Evolutionary conservation across 1,140 invertebrate genomes (phyloP), one percentile per base, ranked within the genome.

Genomic region (Pseudomyrmex flavicornis): DNA sequence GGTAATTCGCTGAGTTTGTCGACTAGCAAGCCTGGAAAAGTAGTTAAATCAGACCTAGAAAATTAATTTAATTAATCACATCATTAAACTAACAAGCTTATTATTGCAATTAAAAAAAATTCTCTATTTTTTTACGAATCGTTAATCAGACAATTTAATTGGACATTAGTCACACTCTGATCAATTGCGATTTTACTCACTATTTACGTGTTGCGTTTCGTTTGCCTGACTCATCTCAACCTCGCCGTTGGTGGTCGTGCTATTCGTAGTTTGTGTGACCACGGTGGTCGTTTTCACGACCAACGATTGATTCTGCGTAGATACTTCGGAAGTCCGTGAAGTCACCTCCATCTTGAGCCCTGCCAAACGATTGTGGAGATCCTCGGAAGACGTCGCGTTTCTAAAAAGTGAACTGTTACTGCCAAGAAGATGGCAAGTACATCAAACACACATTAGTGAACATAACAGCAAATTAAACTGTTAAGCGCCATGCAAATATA

Each of bases 401-500:
- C 93, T 94, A 84, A 94, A 94, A 90, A 94, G 91, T 59, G 94
- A 94, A 93, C 93, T 94, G 91, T 94, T 94, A 93, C 94, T 94
- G 91, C 89, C 90, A 91, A 85, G 63, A 73, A 74, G 72, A 88
- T 91, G 91, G 90, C 89, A 68, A 92, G 90, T 91, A 91, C 74
- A 82, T 54, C 61, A 62, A 82, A 72, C n/a, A 75, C 44, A 69
- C 22, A 84, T 69, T 79, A 61, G 84, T 86, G 62, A 82, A 70
- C 44, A 68, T 56, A 50, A 22, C 35, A 59, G 63, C 77, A 59
- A 90, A 86, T 80, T 52, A 85, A 86, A 87, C 54, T 56, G 74
- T 80, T 10, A 69, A 84, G 80, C 35, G 5, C 50, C 62, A 82
- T 46, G 44, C 68, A 46, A 56, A 35, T 35, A 7, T 13, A 15